These are phyloP conservation scores for Drosophila trichaetosa DNA, from an alignment of 2,888 invertebrate species.

Conservation along the genomic window DNA sequence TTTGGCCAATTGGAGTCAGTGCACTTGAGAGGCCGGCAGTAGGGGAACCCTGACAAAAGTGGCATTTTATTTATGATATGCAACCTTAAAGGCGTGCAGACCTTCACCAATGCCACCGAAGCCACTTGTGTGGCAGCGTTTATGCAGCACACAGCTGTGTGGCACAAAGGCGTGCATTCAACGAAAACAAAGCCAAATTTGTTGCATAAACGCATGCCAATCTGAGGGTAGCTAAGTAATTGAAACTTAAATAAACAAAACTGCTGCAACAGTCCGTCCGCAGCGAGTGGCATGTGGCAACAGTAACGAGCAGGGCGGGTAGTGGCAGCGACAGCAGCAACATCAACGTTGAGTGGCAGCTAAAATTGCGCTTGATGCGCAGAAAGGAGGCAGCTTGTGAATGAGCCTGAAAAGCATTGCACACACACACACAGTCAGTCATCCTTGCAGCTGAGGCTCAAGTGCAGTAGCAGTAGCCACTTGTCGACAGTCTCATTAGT, in stretches of 20 bases:
- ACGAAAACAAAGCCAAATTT: conserved; percentile 49
- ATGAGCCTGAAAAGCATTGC: conserved; percentile 26
- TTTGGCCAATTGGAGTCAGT: conserved; percentile 44
- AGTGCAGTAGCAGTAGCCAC: conserved; percentile 56
- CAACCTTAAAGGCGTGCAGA: conserved; percentile 15
- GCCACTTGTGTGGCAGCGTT: conserved; percentile 36
- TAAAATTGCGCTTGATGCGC: conserved; percentile 32
- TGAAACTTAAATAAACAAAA: conserved; percentile 78
- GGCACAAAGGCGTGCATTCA: conserved; percentile 44
- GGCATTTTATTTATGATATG: conserved; percentile 32
- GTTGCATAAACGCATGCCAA: conserved; percentile 69
- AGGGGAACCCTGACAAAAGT: conserved; percentile 11
- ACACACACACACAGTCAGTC: conserved; percentile 13
- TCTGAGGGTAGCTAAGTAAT: conserved; percentile 70
- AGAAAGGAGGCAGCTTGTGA: conserved; percentile 12
- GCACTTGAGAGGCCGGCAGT: conserved; percentile 47
- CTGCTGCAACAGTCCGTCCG: conserved; percentile 35
- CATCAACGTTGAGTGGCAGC: conserved; percentile 31
- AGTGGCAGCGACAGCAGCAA: not conserved
- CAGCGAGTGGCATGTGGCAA: conserved; percentile 33
- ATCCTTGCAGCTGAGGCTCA: conserved; percentile 46
- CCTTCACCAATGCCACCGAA: conserved; percentile 1
- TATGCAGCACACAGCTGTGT: conserved; percentile 37
- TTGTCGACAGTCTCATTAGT: conserved; percentile 70
- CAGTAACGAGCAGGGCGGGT: conserved; percentile 31